phyloP scores from a whole-genome alignment of 2,113 vertebrate species.

The Myotis lucifugus region DNA sequence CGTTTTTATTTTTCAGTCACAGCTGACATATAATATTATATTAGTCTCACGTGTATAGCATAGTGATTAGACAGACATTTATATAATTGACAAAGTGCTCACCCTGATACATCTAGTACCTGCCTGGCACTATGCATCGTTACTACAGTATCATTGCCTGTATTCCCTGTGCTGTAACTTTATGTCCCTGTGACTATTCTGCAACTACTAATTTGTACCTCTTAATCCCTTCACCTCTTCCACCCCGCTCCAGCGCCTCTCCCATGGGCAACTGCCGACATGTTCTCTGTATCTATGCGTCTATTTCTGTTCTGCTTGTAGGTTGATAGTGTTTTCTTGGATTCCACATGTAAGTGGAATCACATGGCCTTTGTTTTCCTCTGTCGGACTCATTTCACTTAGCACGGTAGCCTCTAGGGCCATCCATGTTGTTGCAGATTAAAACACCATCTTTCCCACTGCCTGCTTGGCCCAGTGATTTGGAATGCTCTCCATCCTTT shows the following conservation, averaged over 20 bases:
- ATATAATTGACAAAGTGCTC: neutral
- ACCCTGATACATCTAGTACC: neutral
- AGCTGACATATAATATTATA: neutral
- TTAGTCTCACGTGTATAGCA: neutral
- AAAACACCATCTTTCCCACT: neutral
- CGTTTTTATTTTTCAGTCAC: neutral
- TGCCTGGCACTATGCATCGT: neutral
- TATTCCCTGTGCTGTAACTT: neutral
- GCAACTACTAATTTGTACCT: neutral
- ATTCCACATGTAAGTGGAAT: neutral
- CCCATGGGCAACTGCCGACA: neutral
- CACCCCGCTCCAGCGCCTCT: neutral
- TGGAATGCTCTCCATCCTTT: neutral
- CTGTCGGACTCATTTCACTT: neutral
- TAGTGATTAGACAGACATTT: neutral
- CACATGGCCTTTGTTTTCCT: neutral
- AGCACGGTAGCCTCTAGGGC: neutral
- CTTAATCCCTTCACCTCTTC: neutral
- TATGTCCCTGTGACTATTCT: neutral
- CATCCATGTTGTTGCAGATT: neutral
- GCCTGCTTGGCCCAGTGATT: neutral
- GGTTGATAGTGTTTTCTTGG: neutral
- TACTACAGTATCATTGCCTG: neutral
- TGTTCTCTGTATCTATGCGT: neutral
- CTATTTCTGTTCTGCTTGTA: neutral